phyloP scores from a whole-genome alignment of 2,888 invertebrate species.

The Steinernema carpocapsae region DNA sequence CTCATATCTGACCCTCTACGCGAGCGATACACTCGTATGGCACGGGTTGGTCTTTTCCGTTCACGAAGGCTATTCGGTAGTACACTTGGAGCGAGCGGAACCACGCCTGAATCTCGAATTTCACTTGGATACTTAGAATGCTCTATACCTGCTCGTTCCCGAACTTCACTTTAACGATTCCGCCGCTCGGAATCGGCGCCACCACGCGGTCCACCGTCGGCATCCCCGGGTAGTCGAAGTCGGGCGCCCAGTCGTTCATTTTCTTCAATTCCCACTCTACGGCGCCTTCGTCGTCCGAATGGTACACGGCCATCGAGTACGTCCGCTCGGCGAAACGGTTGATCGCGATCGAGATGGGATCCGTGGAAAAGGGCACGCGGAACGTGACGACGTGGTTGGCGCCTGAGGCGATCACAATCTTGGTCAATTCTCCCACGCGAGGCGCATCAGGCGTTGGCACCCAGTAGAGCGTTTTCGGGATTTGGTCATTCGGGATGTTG shows the following conservation, averaged over 20 bases:
- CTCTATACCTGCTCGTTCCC: constrained; percentile 52
- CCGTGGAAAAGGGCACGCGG: constrained; percentile 34
- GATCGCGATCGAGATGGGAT: constrained; percentile 50
- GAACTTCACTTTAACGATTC: constrained; percentile 54
- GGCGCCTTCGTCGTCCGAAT: constrained; percentile 43
- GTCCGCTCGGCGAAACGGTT: constrained; percentile 58
- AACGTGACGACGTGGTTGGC: constrained; percentile 37
- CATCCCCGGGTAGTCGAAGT: constrained; percentile 59
- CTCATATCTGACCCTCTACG: not conserved
- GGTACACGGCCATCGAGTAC: constrained; percentile 57
- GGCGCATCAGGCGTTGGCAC: constrained; percentile 18
- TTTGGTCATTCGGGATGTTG: constrained; percentile 55
- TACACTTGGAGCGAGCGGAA: constrained; percentile 53
- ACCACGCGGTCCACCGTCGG: constrained; percentile 52
- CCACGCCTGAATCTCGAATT: constrained; percentile 46
- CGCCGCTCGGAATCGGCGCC: constrained; percentile 36
- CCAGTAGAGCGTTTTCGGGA: constrained; percentile 57
- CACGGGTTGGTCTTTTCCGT: constrained; percentile 45
- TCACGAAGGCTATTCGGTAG: constrained; percentile 54
- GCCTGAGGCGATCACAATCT: constrained; percentile 50
- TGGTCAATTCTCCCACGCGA: constrained; percentile 39
- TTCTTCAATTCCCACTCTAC: constrained; percentile 41
- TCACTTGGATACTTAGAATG: not conserved
- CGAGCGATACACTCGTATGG: constrained; percentile 4
- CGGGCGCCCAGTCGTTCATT: constrained; percentile 54